phyloP scores from a whole-genome alignment of 2,113 vertebrate genomes.

The Microcebus tavaratra region DNA sequence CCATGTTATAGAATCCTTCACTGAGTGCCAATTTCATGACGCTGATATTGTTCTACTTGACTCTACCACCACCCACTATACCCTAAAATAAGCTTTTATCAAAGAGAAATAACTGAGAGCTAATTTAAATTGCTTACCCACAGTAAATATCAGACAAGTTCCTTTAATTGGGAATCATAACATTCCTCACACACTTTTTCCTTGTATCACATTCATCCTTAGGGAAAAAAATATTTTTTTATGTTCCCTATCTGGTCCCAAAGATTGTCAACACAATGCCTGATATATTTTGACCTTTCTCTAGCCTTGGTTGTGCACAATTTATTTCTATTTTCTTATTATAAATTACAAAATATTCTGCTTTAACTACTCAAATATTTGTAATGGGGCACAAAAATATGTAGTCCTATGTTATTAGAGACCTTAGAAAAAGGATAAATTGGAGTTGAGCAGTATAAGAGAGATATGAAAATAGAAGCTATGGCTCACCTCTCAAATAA shows the following conservation, averaged over 20 bases:
- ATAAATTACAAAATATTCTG: not conserved
- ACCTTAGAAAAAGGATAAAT: not conserved
- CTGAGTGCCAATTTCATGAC: not conserved
- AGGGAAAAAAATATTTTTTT: not conserved
- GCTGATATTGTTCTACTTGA: not conserved
- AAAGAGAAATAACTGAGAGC: not conserved
- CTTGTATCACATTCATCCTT: not conserved
- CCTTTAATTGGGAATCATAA: not conserved
- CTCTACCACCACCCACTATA: not conserved
- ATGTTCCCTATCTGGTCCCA: not conserved
- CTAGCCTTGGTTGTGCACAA: not conserved
- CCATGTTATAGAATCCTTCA: not conserved
- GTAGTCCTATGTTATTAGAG: not conserved
- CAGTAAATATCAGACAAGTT: not conserved
- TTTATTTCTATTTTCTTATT: not conserved
- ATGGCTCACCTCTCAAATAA: not conserved
- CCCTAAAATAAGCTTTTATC: not conserved
- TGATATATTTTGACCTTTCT: not conserved
- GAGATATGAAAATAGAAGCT: not conserved
- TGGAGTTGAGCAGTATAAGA: not conserved
- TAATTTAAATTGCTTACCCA: not conserved
- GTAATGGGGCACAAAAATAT: not conserved
- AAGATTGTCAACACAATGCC: not conserved
- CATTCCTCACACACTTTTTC: not conserved
- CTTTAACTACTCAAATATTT: not conserved